Conservation (phyloP, 2,888 invertebrate genomes). For the Anoplius nigerrimus region DNA sequence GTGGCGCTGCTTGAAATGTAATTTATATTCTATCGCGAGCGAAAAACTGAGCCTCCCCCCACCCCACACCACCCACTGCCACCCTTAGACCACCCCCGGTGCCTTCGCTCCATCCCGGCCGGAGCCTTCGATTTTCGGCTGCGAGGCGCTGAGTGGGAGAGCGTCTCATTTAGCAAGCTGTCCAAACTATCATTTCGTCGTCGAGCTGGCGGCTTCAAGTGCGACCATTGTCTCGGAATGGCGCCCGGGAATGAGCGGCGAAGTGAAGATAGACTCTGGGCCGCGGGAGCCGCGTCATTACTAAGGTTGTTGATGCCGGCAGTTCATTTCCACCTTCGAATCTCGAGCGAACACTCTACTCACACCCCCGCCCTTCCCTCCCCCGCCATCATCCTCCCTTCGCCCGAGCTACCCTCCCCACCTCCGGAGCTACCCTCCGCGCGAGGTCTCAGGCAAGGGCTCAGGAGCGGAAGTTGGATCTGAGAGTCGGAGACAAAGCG, state of each 20-base stretch:
- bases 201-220: conserved; percentile 62
- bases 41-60: conserved; percentile 10
- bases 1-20: conserved; percentile 2
- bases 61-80: no score
- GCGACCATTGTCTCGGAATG: conserved; percentile 67
- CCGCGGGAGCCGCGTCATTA: conserved; percentile 63
- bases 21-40: conserved; percentile 18
- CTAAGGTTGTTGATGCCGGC: conserved; percentile 67
- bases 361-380: conserved; percentile 38
- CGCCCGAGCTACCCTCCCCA: conserved; percentile 21
- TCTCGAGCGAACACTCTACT: conserved; percentile 61
- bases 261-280: conserved; percentile 62
- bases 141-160: conserved; percentile 32
- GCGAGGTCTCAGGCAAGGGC: conserved; percentile 46
- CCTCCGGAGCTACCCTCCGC: conserved; percentile 35
- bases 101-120: no score
- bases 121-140: conserved; percentile 50
- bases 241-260: conserved; percentile 62
- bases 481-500: conserved; percentile 68
- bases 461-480: conserved; percentile 60
- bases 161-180: conserved; percentile 66
- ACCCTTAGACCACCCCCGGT: no score
- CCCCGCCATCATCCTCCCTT: conserved; percentile 38
- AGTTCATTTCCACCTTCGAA: conserved; percentile 69
- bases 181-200: conserved; percentile 67